Base-by-base conservation (phyloP, 2,113 vertebrate genomes). In the Pseudolaguvia tuberculata region DNA sequence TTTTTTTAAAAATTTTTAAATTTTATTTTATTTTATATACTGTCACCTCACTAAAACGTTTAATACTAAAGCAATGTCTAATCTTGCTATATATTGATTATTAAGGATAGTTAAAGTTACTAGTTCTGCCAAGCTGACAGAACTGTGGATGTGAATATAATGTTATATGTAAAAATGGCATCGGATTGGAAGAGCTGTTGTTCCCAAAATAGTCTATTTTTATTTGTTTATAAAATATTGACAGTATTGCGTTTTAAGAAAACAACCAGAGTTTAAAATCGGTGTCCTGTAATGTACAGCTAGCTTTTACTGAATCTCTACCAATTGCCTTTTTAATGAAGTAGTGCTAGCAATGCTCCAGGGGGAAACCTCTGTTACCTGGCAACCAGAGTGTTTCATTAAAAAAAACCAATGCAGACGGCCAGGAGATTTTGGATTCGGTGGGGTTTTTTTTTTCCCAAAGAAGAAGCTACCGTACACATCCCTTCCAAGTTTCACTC, bases 311-410 rank as follows among this genome's bases (percentile, higher is more conserved):
- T 65, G 62, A 25, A 48, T 67, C 15, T 20, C 2, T n/a, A 27
- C 23, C 63, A 67, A 48, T 50, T 50, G 63, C 23, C 31, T 67
- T 67, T 50, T 50, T 15, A 55, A 20, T 57, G 21, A 25, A 10
- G 4, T 20, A 71, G 39, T 58, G 20, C 53, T 45, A 27, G 39
- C 39, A 29, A 12, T 0, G 21, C 35, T 42, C 53, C 53, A 58
- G 69, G 39, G 35, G 53, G 69, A 57, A 56, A 39, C 52, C 69
- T 27, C 3, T 71, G 69, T 71, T 47, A 58, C 69, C 69, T 71
- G 69, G 69, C 69, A 71, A 71, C 53, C 18, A 35, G 31, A 4
- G 39, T 47, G 53, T 9, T 71, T 51, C 35, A 25, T n/a, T n/a
- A n/a, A 21, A 57, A 39, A 57, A 42, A 58, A 25, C 35, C 45